These are phyloP conservation scores for Phalacrocorax aristotelis DNA, from an alignment of 2,113 vertebrate genomes.

Conservation along the genomic window DNA sequence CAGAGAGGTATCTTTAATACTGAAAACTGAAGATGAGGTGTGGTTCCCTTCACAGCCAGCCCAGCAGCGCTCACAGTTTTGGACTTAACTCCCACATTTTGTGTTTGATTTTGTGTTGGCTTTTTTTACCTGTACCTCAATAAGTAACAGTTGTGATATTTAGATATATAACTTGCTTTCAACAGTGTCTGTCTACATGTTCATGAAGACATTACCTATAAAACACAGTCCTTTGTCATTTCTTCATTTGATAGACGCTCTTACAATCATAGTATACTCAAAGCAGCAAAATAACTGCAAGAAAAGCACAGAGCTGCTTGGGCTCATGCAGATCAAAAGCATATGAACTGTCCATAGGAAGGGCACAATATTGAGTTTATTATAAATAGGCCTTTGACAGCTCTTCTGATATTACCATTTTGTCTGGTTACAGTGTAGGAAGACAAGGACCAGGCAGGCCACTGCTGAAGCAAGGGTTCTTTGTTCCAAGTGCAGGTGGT, in stretches of 20 bases:
- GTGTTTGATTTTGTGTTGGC: not conserved
- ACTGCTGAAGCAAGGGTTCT: not conserved
- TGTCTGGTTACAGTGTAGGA: not conserved
- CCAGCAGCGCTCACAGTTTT: not conserved
- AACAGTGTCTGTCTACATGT: not conserved
- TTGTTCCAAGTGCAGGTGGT: not conserved
- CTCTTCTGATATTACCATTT: not conserved
- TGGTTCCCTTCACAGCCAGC: not conserved
- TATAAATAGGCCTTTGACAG: not conserved
- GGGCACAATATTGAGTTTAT: not conserved
- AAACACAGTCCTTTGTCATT: not conserved
- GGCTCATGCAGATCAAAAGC: not conserved
- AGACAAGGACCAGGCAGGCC: not conserved
- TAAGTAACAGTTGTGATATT: accelerated
- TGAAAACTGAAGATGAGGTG: not conserved
- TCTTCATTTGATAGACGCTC: not conserved
- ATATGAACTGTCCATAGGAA: not conserved
- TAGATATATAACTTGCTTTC: not conserved
- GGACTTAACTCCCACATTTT: not conserved
- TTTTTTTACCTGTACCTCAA: not conserved
- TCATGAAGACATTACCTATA: not conserved
- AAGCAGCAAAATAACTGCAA: not conserved
- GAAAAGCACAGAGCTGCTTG: not conserved
- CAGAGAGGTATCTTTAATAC: accelerated
- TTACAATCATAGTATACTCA: not conserved